Conservation (phyloP, 2,797 vertebrate species). For the Amblyraja radiata region DNA sequence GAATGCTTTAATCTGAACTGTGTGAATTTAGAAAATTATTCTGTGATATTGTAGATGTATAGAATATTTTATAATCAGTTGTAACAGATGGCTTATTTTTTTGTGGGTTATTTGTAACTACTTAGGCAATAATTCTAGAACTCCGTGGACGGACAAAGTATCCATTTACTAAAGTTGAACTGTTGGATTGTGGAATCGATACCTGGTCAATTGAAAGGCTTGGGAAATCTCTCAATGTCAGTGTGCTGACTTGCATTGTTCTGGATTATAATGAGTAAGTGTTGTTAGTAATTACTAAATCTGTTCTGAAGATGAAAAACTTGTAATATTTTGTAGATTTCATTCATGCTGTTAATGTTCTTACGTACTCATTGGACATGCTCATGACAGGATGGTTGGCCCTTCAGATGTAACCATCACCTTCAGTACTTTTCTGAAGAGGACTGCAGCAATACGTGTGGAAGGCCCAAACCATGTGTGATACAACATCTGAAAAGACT, state of each 20-base stretch:
- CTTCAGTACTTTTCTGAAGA: neutral
- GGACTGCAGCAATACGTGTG: neutral
- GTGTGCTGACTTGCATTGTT: slow-evolving; percentile 48
- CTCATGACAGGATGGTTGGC: neutral
- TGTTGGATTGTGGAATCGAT: slow-evolving; percentile 47
- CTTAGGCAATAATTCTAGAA: slow-evolving; percentile 51
- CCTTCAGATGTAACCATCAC: neutral
- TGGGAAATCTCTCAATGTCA: slow-evolving; percentile 47
- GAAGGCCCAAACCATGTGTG: neutral
- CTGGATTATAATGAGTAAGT: slow-evolving; percentile 55
- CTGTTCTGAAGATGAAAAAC: neutral
- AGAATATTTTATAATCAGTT: neutral
- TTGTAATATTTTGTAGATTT: neutral
- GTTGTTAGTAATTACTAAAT: neutral
- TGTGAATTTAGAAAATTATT: neutral
- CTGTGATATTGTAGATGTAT: neutral
- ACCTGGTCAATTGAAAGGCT: slow-evolving; percentile 48
- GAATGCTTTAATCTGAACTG: neutral
- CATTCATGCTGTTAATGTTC: neutral
- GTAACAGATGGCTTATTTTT: neutral
- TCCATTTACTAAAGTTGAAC: slow-evolving; percentile 46
- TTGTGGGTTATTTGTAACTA: neutral
- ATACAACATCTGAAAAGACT: too few species aligned
- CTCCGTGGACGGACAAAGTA: slow-evolving; percentile 43
- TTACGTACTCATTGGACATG: too few species aligned